These are phyloP conservation scores for Temnothorax longispinosus DNA, from an alignment of 1,140 invertebrate genomes.

Conservation along the genomic window DNA sequence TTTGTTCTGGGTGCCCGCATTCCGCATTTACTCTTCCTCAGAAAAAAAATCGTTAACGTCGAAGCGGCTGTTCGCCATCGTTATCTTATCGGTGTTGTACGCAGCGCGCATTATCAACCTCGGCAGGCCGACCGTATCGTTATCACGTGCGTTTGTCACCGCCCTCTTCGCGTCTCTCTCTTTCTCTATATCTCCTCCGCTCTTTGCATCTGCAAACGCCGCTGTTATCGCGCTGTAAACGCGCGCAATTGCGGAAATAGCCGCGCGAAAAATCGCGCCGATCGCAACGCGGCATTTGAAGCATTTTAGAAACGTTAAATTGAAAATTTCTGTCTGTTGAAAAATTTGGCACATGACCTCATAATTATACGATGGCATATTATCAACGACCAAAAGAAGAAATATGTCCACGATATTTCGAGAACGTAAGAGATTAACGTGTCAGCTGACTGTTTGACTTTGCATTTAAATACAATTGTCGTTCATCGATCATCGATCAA, in stretches of 20 bases:
- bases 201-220: not conserved
- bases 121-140: slow-evolving; percentile 27
- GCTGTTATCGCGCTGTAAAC: slow-evolving; percentile 8
- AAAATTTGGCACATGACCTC: not conserved
- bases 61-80: not conserved
- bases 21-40: slow-evolving; percentile 1
- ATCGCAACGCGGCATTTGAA: not conserved
- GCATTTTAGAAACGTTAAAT: not conserved
- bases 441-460: not conserved
- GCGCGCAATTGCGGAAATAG: slow-evolving; percentile 29
- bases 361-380: not conserved
- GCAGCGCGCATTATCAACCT: slow-evolving; percentile 58
- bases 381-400: not conserved
- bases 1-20: not conserved
- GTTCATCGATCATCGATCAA: not conserved
- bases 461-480: not conserved
- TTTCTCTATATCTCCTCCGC: not conserved
- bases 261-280: not conserved
- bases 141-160: slow-evolving; percentile 42
- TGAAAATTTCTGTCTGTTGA: not conserved
- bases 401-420: not conserved
- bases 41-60: slow-evolving; percentile 67
- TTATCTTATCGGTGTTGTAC: slow-evolving; percentile 64
- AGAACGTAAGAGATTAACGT: not conserved
- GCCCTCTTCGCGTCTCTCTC: not conserved